Evolutionary conservation across 2,113 vertebrate species (phyloP), one percentile per base, ranked within the genome.

Genomic region (Bagarius yarrelli): DNA sequence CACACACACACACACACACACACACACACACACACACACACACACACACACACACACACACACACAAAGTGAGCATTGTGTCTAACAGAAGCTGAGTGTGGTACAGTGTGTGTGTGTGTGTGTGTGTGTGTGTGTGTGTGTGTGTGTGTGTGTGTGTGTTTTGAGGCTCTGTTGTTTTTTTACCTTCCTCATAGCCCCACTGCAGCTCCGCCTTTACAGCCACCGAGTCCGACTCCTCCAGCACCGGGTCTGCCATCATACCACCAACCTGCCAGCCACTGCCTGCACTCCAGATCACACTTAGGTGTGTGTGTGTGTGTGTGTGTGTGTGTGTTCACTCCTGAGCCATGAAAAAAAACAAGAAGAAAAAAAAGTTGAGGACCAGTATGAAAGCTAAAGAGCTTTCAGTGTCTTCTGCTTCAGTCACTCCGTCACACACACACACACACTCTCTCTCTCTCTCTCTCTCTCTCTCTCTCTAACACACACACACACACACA

Each of bases 61-160:
- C 32, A 40, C 32, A 40, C 1, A 19, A 5, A 67, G 40, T 25
- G 40, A 6, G 14, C 66, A 69, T 47, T 69, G 66, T 47, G 4
- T 44, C 15, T 9, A 25, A 15, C 36, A 16, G 36, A 1, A 44
- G 66, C 40, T 69, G 36, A 47, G 66, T 69, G 66, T n/a, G n/a
- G n/a, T n/a, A n/a, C n/a, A n/a, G n/a, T n/a, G n/a, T n/a, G 14
- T 64, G 25, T 64, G 61, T 27, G 25, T 23, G 34, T 40, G 19
- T 40, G 5, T 69, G 23, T 19, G 27, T 70, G 32, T 67, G 44
- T 44, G 44, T 61, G 59, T 61, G 59, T 27, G 59, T 60, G 59
- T 60, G n/a, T 57, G 56, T 57, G 56, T 57, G 56, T 59, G 14
- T 63, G 27, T 63, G 60, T 63, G 61, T 64, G n/a, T n/a, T n/a